Evolutionary conservation across 2,113 vertebrate species (phyloP).

Genomic region (Cavia aperea): DNA sequence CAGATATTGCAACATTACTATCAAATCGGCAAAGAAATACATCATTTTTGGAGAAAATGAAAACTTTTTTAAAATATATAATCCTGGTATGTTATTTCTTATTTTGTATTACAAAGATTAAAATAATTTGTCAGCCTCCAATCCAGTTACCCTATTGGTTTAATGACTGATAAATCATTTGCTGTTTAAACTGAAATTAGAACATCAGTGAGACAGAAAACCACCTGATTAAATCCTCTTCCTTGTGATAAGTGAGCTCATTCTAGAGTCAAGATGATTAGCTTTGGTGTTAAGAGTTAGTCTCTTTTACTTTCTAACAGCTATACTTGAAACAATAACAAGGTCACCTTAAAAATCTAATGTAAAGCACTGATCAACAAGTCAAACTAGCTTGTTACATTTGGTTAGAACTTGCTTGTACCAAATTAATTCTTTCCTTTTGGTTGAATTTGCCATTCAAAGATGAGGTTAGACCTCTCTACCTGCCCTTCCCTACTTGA

Average conservation of each 20-base stretch:
- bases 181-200: constrained; percentile 18
- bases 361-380: neutral
- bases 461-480: neutral
- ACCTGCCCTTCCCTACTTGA: neutral
- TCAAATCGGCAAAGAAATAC: constrained; percentile 36
- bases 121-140: neutral
- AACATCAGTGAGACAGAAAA: neutral
- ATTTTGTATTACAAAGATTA: constrained; percentile 9
- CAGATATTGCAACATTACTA: neutral
- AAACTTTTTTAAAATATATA: neutral
- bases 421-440: neutral
- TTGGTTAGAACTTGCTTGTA: neutral
- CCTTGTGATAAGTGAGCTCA: neutral
- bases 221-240: neutral
- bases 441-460: neutral
- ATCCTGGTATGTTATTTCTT: neutral
- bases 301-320: neutral
- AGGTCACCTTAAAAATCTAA: neutral
- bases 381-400: neutral
- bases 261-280: neutral
- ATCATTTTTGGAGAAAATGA: neutral
- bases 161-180: neutral
- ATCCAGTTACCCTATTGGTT: neutral
- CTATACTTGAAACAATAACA: neutral
- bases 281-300: neutral